phyloP scores from a whole-genome alignment of 2,888 invertebrate species.

The Euplexia lucipara region DNA sequence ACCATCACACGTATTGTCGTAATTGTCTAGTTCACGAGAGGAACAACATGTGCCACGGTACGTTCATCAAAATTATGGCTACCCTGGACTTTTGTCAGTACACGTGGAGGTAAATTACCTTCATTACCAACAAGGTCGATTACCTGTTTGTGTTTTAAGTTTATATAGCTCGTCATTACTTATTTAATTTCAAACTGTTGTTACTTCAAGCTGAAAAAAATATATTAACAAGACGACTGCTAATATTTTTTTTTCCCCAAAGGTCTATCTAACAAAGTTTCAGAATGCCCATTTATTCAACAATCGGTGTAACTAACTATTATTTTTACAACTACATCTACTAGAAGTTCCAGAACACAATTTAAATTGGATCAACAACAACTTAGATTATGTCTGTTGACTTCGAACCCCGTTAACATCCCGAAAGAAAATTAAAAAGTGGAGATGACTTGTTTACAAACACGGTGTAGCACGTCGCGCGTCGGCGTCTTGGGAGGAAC shows the following conservation, averaged over 20 bases:
- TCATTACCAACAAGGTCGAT: background rate
- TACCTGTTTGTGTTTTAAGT: background rate
- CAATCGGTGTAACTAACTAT: slow-evolving; percentile 10
- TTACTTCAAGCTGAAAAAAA: background rate
- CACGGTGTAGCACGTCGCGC: slow-evolving; percentile 29
- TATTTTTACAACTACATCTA: slow-evolving; percentile 15
- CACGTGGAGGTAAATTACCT: background rate
- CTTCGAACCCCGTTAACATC: slow-evolving; percentile 40
- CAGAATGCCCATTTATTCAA: background rate
- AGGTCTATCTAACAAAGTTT: slow-evolving; percentile 6
- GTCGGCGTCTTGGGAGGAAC: slow-evolving; percentile 59
- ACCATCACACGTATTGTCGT: background rate
- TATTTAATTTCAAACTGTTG: background rate
- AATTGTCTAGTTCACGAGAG: background rate
- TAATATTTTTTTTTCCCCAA: background rate
- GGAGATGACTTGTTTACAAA: slow-evolving; percentile 67
- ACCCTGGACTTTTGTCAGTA: background rate
- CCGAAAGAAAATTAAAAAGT: slow-evolving; percentile 64
- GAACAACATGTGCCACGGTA: background rate
- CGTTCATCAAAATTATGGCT: background rate
- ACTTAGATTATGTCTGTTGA: slow-evolving; percentile 28
- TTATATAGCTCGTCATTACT: background rate
- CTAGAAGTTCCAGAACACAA: slow-evolving; percentile 32
- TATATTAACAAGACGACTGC: background rate
- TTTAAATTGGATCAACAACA: slow-evolving; percentile 48